Percentiles rank a stretch among this genome's conserved stretches.
phyloP scores from a whole-genome alignment of 2,113 vertebrate genomes.

The Clarias magur region DNA sequence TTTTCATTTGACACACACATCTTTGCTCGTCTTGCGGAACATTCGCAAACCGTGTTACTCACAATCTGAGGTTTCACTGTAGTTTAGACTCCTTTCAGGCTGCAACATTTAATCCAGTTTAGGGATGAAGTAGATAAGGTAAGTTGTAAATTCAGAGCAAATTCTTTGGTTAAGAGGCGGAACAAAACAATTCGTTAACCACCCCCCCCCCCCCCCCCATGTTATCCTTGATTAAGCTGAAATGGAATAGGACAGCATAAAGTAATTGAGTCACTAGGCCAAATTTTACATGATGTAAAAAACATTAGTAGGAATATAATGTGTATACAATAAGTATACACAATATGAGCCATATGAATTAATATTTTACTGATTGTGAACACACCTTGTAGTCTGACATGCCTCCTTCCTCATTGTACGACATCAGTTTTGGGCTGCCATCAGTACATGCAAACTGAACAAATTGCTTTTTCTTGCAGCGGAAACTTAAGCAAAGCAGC shows the following conservation, averaged over 20 bases:
- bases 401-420: constrained; percentile 74
- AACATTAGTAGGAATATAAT: not conserved
- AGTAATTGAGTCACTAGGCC: not conserved
- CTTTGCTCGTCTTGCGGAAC: too few relatives aligned
- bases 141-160: too few relatives aligned
- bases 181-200: not conserved
- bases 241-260: not conserved
- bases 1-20: not conserved
- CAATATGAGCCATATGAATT: not conserved
- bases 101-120: not conserved
- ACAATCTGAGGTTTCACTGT: too few relatives aligned
- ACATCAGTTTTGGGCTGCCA: constrained; percentile 67
- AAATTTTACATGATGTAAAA: not conserved
- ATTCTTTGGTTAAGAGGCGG: too few relatives aligned
- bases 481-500: constrained; percentile 46
- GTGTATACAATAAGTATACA: not conserved
- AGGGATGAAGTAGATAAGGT: too few relatives aligned
- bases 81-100: not conserved
- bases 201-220: too few relatives aligned
- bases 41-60: too few relatives aligned
- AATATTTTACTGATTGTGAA: not conserved
- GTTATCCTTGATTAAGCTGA: too few relatives aligned
- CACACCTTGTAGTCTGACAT: constrained; percentile 50
- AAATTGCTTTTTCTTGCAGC: constrained; percentile 19
- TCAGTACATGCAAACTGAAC: constrained; percentile 34